Evolutionary conservation across 2,888 invertebrate species (phyloP).

Genomic region (Ochropacha duplaris): DNA sequence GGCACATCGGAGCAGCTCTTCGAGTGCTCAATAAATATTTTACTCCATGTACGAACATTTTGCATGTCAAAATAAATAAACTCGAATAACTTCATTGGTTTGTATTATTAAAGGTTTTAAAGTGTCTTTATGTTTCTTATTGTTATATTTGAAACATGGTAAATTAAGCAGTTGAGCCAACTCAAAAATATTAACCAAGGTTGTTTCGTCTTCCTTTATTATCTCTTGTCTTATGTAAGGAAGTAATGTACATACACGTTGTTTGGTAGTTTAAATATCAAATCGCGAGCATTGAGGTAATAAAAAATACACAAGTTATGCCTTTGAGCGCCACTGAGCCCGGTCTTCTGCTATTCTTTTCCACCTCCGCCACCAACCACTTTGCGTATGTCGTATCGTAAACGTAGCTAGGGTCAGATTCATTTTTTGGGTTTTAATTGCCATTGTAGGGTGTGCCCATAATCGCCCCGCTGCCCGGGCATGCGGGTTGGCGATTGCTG

Average conservation of each 20-base stretch:
- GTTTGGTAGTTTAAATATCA: neutral
- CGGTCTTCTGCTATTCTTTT: no score
- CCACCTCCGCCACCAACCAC: no score
- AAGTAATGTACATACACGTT: constrained; percentile 5
- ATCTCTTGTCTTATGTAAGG: constrained; percentile 13
- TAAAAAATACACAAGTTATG: no score
- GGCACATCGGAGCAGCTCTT: constrained; percentile 38
- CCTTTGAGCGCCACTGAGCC: no score
- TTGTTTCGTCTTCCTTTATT: constrained; percentile 20
- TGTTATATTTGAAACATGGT: constrained; percentile 16
- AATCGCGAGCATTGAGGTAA: neutral
- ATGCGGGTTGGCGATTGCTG: no score
- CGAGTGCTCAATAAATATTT: constrained; percentile 64
- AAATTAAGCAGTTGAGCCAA: constrained; percentile 12
- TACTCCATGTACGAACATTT: constrained; percentile 47
- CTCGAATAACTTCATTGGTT: constrained; percentile 20
- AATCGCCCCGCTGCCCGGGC: no score
- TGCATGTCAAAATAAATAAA: constrained; percentile 25
- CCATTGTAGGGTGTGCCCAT: no score
- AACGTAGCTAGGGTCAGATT: no score
- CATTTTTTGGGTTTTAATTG: no score
- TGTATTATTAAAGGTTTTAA: constrained; percentile 9
- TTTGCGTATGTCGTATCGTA: no score
- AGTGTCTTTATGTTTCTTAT: neutral
- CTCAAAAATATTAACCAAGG: constrained; percentile 5